Base-by-base conservation (phyloP, 2,113 vertebrate genomes). In the Riparia riparia region DNA sequence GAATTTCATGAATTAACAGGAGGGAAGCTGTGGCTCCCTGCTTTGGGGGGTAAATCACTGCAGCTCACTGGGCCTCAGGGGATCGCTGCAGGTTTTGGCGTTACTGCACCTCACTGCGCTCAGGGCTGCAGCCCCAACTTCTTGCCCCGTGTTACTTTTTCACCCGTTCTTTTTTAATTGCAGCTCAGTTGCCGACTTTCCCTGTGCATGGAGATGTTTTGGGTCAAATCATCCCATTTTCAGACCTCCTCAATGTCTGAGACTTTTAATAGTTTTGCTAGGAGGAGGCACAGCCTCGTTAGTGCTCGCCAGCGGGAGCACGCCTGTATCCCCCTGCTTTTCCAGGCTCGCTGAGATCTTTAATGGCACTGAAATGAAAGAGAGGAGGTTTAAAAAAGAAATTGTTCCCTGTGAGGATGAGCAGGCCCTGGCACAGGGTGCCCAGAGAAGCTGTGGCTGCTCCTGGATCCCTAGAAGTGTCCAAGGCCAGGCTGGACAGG, bases 271-370 rank as follows among this genome's bases (percentile, higher is more conserved):
- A 19, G 51, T 32, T 82, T 26, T 53, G 22, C 70, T 9, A 4
- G 29, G 65, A 60, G 58, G 73, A 22, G 49, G 28, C 1, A 0
- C 39, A 42, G 79, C 42, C 42, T 53, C 2, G 2, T 57, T n/a
- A 31, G 37, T 2, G 2, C 1, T 4, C 1, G 0, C 31, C 49
- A 45, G 63, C 0, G 1, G 47, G 63, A 17, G 1, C 42, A 0
- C 0, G 3, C 13, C 57, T 24, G 39, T 3, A 1, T 29, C 17
- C 44, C 53, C 39, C 37, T 0, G 12, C 60, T 66, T 61, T 14
- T 0, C 7, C 32, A 13, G 53, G 70, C 61, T 57, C 0, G 0
- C 2, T 2, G 56, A 45, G 85, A 53, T 53, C 25, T 34, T 41
- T 10, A 21, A 1, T 61, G 41, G 70, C 14, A 6, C 47, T 69